Conservation (phyloP, 1,140 invertebrate species). For the Atta cephalotes region DNA sequence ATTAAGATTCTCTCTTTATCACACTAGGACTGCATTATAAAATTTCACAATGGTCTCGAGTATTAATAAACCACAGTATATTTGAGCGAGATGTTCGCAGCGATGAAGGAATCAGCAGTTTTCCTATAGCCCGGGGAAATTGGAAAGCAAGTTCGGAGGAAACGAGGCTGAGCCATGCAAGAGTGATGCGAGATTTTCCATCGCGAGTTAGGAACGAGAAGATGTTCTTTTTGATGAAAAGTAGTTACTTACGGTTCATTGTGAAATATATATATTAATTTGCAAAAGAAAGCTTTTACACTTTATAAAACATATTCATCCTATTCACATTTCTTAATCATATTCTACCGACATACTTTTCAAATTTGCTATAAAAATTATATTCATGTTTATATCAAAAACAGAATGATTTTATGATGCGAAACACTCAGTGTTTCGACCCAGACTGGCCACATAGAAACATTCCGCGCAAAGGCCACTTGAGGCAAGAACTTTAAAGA, state of each 20-base stretch:
- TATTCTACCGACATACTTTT: neutral
- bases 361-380: neutral
- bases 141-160: constrained; percentile 42
- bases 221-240: neutral
- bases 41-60: constrained; percentile 41
- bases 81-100: constrained; percentile 40
- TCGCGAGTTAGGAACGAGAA: neutral
- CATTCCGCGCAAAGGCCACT: constrained; percentile 18
- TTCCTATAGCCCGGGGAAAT: constrained; percentile 47
- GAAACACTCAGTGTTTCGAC: neutral
- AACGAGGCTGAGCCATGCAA: constrained; percentile 40
- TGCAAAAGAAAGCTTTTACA: neutral
- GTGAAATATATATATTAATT: neutral
- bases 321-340: no score
- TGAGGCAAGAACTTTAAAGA: constrained; percentile 69
- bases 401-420: neutral
- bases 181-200: constrained; percentile 27
- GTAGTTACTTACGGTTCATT: neutral
- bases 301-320: neutral
- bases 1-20: constrained; percentile 1
- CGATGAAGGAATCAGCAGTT: constrained; percentile 61
- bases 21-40: neutral
- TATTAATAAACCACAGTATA: constrained; percentile 55
- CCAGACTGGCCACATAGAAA: neutral
- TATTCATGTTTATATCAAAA: neutral